Percentiles rank a stretch among this genome's conserved stretches.
Evolutionary conservation across 2,888 invertebrate species (phyloP).

Genomic region (Drosophila pseudotalamancana): DNA sequence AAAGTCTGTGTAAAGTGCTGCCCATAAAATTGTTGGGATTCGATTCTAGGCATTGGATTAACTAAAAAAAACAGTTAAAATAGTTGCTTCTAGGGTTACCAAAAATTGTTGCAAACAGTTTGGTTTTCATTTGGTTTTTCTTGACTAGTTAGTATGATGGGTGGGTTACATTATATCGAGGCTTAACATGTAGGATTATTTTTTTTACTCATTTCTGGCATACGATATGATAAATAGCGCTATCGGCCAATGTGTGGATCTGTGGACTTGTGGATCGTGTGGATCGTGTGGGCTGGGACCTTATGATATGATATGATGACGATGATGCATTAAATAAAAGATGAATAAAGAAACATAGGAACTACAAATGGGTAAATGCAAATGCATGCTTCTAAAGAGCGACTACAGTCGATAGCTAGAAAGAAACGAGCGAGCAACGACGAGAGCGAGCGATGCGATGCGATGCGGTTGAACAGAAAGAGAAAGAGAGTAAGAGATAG

Average conservation of each 20-base stretch:
- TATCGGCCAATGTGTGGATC: slow-evolving; percentile 20
- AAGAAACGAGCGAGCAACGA: slow-evolving; percentile 45
- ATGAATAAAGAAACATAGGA: neutral
- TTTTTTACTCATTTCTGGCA: slow-evolving; percentile 40
- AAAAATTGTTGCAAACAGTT: slow-evolving; percentile 30
- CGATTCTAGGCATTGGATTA: slow-evolving; percentile 5
- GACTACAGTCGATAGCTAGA: slow-evolving; percentile 60
- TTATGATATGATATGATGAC: slow-evolving; percentile 16
- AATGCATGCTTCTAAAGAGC: slow-evolving; percentile 44
- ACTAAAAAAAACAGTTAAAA: slow-evolving; percentile 12
- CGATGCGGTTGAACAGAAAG: slow-evolving; percentile 30
- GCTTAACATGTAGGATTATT: slow-evolving; percentile 33
- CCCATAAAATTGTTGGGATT: slow-evolving; percentile 20
- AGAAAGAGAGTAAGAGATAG: slow-evolving; percentile 28
- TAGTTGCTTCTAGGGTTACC: slow-evolving; percentile 31
- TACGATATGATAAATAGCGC: slow-evolving; percentile 41
- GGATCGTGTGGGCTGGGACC: slow-evolving; percentile 4
- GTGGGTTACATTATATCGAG: slow-evolving; percentile 70
- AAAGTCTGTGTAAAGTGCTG: slow-evolving; percentile 30
- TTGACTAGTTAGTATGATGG: slow-evolving; percentile 49
- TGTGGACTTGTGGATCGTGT: too few species aligned
- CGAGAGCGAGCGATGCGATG: slow-evolving; percentile 39
- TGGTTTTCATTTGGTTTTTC: slow-evolving; percentile 20
- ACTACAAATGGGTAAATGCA: slow-evolving; percentile 28
- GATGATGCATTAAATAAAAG: slow-evolving; percentile 7